Evolutionary conservation across 92 coral and sea anemone genomes (phyloP).

Genomic region (Porites divaricata): DNA sequence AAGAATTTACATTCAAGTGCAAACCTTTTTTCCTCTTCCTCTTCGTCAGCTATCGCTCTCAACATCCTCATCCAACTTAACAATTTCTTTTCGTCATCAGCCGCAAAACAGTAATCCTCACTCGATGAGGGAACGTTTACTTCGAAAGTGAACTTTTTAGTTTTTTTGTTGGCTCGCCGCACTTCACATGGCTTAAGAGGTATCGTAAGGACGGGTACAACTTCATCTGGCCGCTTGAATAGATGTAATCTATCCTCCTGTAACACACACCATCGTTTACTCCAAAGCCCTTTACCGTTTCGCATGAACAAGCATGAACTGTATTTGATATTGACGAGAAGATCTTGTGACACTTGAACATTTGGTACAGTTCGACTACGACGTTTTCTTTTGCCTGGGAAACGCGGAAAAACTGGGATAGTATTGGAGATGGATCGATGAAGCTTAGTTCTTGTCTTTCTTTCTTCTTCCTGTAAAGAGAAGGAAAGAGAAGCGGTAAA

Average conservation of each 20-base stretch:
- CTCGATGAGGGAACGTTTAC: constrained; percentile 72
- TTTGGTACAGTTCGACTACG: constrained; percentile 83
- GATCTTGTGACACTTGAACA: constrained; percentile 61
- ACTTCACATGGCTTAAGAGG: constrained; percentile 72
- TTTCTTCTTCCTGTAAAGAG: constrained; percentile 30
- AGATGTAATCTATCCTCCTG: constrained; percentile 78
- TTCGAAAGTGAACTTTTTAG: constrained; percentile 86
- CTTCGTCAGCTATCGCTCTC: constrained; percentile 58
- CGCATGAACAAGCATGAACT: constrained; percentile 82
- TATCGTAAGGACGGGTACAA: constrained; percentile 57
- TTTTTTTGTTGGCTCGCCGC: constrained; percentile 58
- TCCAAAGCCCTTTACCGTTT: constrained; percentile 83
- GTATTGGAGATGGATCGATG: constrained; percentile 86
- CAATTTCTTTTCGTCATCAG: constrained; percentile 78
- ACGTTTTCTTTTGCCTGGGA: constrained; percentile 41
- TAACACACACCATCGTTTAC: constrained; percentile 88
- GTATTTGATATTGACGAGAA: constrained; percentile 72
- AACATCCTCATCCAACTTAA: constrained; percentile 86
- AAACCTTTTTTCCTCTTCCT: constrained; percentile 2
- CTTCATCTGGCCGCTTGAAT: constrained; percentile 70
- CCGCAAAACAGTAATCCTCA: constrained; percentile 83
- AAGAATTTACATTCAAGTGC: background rate
- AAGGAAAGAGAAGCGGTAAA: background rate
- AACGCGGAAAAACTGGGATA: constrained; percentile 47
- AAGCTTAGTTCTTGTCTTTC: constrained; percentile 61